phyloP scores from a whole-genome alignment of 1,140 invertebrate species.

The Lethocerus indicus region DNA sequence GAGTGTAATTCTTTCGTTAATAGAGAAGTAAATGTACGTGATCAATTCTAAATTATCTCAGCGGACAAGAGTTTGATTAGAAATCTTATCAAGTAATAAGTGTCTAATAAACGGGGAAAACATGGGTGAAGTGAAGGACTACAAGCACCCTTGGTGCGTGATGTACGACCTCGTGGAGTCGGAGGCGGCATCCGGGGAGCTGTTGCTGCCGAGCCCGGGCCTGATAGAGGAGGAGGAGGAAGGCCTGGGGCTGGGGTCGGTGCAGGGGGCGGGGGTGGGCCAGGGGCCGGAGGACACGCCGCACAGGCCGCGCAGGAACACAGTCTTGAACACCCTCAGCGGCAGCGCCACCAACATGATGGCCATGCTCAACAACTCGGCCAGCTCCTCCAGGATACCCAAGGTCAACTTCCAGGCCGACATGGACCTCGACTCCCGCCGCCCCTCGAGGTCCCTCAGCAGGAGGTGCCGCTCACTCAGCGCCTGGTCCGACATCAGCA shows the following conservation, averaged over 20 bases:
- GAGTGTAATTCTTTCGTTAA: too few species aligned
- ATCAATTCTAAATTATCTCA: too few species aligned
- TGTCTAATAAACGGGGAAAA: too few species aligned
- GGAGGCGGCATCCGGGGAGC: constrained; percentile 10
- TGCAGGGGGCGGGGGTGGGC: not conserved
- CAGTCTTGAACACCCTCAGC: too few species aligned
- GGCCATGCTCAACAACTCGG: too few species aligned
- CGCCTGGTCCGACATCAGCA: constrained; percentile 14
- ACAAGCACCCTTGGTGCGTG: constrained; percentile 15
- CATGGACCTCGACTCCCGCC: constrained; percentile 1
- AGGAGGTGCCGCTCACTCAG: constrained; percentile 8
- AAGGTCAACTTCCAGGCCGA: constrained; percentile 12
- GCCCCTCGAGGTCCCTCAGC: constrained; percentile 7
- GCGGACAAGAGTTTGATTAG: too few species aligned
- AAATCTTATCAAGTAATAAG: too few species aligned
- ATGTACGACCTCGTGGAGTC: constrained; percentile 14
- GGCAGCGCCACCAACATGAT: too few species aligned
- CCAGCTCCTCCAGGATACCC: not conserved
- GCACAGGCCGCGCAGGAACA: too few species aligned
- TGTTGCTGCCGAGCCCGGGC: constrained; percentile 10
- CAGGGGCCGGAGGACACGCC: not conserved
- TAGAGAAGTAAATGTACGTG: too few species aligned
- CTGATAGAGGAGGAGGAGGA: too few species aligned
- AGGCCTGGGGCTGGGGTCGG: not conserved
- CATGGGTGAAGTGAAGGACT: constrained; percentile 5